Conservation (phyloP, 1,140 invertebrate genomes). For the Drosophila lini region DNA sequence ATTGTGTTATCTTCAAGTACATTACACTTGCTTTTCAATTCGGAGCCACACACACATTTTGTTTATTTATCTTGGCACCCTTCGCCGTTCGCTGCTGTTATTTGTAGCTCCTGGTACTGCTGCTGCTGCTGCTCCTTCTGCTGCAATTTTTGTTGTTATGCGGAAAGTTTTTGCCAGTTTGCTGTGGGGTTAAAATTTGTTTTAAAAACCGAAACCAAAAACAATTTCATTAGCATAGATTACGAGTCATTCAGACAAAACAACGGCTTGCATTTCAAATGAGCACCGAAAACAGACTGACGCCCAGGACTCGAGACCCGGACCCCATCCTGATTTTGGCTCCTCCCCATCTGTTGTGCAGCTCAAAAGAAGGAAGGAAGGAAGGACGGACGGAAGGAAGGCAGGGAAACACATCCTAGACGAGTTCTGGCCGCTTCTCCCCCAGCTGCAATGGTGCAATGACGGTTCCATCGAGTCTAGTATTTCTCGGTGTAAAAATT, state of each 20-base stretch:
- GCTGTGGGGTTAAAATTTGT: constrained; percentile 55
- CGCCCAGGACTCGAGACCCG: constrained; percentile 23
- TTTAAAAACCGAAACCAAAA: constrained; percentile 68
- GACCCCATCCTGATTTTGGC: neutral
- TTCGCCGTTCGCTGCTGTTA: constrained; percentile 25
- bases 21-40: constrained; percentile 57
- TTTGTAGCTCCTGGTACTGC: constrained; percentile 16
- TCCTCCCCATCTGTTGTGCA: constrained; percentile 31
- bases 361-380: constrained; percentile 20
- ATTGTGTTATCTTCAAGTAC: constrained; percentile 43
- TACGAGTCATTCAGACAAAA: constrained; percentile 76
- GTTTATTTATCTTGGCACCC: constrained; percentile 56
- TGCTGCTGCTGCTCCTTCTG: constrained; percentile 4
- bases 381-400: neutral
- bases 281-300: constrained; percentile 59
- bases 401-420: constrained; percentile 30
- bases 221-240: constrained; percentile 82
- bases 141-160: constrained; percentile 42
- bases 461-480: constrained; percentile 52
- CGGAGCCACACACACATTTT: constrained; percentile 25
- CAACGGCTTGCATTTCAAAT: constrained; percentile 76
- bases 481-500: constrained; percentile 80
- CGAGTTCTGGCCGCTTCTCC: constrained; percentile 1
- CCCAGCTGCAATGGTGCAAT: constrained; percentile 28
- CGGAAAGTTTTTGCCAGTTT: constrained; percentile 37